phyloP scores from a whole-genome alignment of 2,113 vertebrate species.

The Lagopus leucura region DNA sequence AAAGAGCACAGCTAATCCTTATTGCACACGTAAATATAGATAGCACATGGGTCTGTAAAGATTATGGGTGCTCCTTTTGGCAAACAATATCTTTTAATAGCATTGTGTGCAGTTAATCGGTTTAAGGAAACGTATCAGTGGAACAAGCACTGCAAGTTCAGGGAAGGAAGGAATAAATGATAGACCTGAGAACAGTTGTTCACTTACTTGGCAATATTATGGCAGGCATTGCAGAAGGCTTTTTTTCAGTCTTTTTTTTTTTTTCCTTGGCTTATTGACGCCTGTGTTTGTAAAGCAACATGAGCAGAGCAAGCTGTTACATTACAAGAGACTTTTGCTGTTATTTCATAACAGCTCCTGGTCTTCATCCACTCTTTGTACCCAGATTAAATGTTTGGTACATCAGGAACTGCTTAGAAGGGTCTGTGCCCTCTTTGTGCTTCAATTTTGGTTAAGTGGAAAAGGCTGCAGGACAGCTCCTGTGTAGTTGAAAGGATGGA shows the following conservation, averaged over 20 bases:
- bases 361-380: not conserved
- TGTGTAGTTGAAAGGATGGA: not conserved
- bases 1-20: conserved; percentile 1
- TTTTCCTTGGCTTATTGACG: not conserved
- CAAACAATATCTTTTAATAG: conserved; percentile 63
- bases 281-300: not conserved
- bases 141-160: not conserved
- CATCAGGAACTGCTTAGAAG: not conserved
- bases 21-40: conserved; percentile 42
- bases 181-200: not conserved
- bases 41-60: conserved; percentile 10
- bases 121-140: conserved; percentile 23
- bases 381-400: not conserved
- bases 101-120: conserved; percentile 38
- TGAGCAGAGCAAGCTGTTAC: not conserved
- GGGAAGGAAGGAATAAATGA: not conserved
- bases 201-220: not conserved
- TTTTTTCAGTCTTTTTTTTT: no score
- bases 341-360: not conserved
- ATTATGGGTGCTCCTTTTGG: conserved; percentile 59
- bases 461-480: not conserved
- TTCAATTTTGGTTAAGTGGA: not conserved
- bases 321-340: not conserved
- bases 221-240: not conserved
- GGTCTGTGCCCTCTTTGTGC: not conserved